These are phyloP conservation scores for Halichoerus grypus DNA, from an alignment of 2,113 vertebrate genomes.

Conservation along the genomic window DNA sequence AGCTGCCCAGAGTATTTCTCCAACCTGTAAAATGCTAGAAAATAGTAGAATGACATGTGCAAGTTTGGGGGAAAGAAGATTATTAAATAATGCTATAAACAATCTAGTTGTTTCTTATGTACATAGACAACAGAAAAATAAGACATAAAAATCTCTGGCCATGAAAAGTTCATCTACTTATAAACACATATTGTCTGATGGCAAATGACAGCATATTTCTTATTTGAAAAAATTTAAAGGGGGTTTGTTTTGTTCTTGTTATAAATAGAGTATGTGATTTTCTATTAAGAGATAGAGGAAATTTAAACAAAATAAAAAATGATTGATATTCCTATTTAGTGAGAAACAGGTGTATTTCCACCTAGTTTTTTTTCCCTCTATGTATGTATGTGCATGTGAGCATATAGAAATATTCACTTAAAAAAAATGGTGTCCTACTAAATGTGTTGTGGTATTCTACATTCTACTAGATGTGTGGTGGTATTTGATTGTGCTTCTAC, in stretches of 20 bases:
- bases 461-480: not conserved
- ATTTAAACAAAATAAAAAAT: not conserved
- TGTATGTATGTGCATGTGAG: not conserved
- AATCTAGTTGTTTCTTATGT: not conserved
- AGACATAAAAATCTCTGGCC: not conserved
- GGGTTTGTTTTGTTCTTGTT: not conserved
- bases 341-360: not conserved
- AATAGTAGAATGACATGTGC: not conserved
- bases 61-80: not conserved
- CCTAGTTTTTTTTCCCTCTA: not conserved
- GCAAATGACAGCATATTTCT: not conserved
- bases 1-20: not conserved
- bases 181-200: not conserved
- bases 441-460: not conserved
- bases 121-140: not conserved
- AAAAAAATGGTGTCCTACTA: not conserved
- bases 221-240: not conserved
- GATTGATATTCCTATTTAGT: not conserved
- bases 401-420: not conserved
- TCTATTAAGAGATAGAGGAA: not conserved
- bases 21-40: not conserved
- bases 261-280: not conserved
- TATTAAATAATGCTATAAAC: not conserved
- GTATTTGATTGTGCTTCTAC: constrained; percentile 32
- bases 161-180: not conserved